Evolutionary conservation across 1,140 invertebrate species (phyloP).

Genomic region (Octopus sinensis): DNA sequence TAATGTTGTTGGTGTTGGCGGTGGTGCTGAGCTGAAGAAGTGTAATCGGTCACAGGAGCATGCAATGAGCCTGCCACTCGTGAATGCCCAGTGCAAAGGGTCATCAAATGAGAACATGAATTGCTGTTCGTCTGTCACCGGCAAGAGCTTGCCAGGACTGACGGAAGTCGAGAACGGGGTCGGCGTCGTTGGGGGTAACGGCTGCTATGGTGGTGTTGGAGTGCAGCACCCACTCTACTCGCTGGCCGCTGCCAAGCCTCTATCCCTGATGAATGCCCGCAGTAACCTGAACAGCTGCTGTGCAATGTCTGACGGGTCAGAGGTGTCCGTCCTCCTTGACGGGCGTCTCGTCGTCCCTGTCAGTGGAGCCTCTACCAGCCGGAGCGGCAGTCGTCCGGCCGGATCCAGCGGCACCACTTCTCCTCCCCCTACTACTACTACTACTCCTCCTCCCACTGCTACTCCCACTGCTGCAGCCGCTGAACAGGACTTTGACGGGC

Average conservation of each 20-base stretch:
- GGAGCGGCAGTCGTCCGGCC: slow-evolving; percentile 30
- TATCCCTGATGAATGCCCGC: slow-evolving; percentile 14
- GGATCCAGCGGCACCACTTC: slow-evolving; percentile 18
- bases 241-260: not conserved
- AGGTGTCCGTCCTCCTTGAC: slow-evolving; percentile 17
- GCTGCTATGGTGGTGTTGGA: not conserved
- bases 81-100: slow-evolving; percentile 1
- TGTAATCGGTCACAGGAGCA: not conserved
- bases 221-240: too few relatives aligned
- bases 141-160: slow-evolving; percentile 27
- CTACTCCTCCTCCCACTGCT: too few relatives aligned
- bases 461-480: slow-evolving; percentile 2
- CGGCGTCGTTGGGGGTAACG: slow-evolving; percentile 23
- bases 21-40: not conserved
- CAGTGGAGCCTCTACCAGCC: slow-evolving; percentile 17
- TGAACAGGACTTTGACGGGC: slow-evolving; percentile 15
- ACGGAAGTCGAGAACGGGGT: slow-evolving; percentile 46
- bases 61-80: not conserved
- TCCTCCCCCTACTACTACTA: too few relatives aligned
- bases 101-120: slow-evolving; percentile 12
- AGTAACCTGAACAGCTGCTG: slow-evolving; percentile 20
- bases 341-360: slow-evolving; percentile 8
- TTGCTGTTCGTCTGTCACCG: slow-evolving; percentile 21
- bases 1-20: too few relatives aligned
- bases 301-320: slow-evolving; percentile 19